phyloP scores from a whole-genome alignment of 2,888 invertebrate genomes.

The Rhopalosiphum nymphaeae region DNA sequence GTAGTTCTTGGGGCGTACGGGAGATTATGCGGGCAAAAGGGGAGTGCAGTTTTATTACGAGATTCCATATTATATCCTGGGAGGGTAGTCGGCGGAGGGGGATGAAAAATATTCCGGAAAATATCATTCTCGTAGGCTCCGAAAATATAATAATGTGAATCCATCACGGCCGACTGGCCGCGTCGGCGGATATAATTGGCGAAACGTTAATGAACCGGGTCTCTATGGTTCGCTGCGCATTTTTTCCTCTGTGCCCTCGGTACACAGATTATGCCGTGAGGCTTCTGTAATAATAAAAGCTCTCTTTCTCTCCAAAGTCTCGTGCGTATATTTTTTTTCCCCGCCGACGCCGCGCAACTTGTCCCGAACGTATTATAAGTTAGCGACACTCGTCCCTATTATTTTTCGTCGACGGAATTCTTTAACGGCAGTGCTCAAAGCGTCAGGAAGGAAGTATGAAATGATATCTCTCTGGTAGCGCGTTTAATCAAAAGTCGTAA shows the following conservation, averaged over 20 bases:
- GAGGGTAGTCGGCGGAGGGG: not conserved
- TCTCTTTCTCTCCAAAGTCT: not conserved
- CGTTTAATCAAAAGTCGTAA: constrained; percentile 50
- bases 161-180: constrained; percentile 61
- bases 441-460: constrained; percentile 48
- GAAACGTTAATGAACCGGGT: constrained; percentile 64
- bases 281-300: constrained; percentile 53
- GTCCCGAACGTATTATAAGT: not conserved
- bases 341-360: not conserved
- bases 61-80: not conserved
- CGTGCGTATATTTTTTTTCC: not conserved
- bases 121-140: constrained; percentile 52
- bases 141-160: constrained; percentile 62
- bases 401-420: constrained; percentile 38
- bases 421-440: constrained; percentile 39
- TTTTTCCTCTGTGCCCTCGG: constrained; percentile 39
- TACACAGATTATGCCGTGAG: constrained; percentile 46
- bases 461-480: constrained; percentile 22
- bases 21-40: not conserved
- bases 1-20: not conserved
- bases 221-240: constrained; percentile 54
- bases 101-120: constrained; percentile 64
- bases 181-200: constrained; percentile 65
- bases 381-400: not conserved
- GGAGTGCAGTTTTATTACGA: constrained; percentile 28